Conservation (phyloP, 1,140 invertebrate genomes). For the Temnothorax nylanderi region DNA sequence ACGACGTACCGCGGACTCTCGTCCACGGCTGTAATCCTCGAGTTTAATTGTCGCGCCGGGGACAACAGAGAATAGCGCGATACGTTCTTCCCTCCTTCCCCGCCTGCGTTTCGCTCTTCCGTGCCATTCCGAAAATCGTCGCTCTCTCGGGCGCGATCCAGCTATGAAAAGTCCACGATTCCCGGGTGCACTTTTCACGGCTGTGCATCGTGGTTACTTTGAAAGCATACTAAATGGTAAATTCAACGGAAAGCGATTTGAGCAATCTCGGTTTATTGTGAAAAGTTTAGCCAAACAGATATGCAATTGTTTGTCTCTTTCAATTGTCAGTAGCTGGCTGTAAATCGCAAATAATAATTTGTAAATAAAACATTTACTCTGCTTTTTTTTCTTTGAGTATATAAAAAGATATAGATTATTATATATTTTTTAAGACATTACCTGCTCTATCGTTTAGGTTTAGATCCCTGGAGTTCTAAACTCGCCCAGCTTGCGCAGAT, state of each 20-base stretch:
- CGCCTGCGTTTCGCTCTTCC: not conserved
- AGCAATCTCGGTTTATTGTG: not conserved
- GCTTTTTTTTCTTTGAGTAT: not conserved
- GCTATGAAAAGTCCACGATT: constrained; percentile 35
- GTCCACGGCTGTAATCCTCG: constrained; percentile 42
- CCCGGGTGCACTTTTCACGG: constrained; percentile 26
- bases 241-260: not conserved
- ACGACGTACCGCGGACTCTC: constrained; percentile 13
- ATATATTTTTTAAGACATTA: not conserved
- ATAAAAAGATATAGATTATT: not conserved
- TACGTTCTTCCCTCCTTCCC: not conserved
- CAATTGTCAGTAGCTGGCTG: not conserved
- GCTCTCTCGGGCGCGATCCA: constrained; percentile 36
- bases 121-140: constrained; percentile 33
- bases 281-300: not conserved
- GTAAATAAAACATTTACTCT: not conserved
- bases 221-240: not conserved
- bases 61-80: constrained; percentile 43
- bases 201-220: not conserved
- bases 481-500: not conserved
- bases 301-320: not conserved
- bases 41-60: constrained; percentile 49
- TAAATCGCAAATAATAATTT: not conserved
- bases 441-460: not conserved
- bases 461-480: constrained; percentile 2